A percentile compares a stretch with the other conserved stretches of the same genome.
phyloP scores from a whole-genome alignment of 2,888 invertebrate species.

The Scaptodrosophila latifasciaeformis region DNA sequence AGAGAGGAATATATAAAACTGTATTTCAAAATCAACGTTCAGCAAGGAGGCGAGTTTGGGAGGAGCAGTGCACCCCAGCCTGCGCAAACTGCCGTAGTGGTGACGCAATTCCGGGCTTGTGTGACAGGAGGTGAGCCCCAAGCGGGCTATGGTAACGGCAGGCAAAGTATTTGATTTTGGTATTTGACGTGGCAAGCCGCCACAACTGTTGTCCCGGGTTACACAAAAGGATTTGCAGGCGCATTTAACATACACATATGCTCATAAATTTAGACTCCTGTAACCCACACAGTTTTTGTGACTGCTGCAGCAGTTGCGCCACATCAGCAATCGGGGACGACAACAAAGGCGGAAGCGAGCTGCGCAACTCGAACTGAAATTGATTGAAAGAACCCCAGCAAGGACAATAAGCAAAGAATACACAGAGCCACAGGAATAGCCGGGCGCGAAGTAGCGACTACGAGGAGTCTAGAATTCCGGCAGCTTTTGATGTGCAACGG shows the following conservation, averaged over 20 bases:
- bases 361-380: constrained; percentile 47
- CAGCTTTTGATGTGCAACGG: constrained; percentile 48
- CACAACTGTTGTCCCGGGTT: constrained; percentile 54
- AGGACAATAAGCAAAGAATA: constrained; percentile 11
- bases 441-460: constrained; percentile 7
- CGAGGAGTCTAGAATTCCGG: neutral
- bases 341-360: constrained; percentile 38
- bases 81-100: too few species aligned
- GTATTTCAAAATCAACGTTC: too few species aligned
- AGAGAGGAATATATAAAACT: too few species aligned
- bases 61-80: too few species aligned
- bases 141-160: too few species aligned
- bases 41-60: too few species aligned
- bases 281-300: constrained; percentile 4
- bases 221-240: constrained; percentile 60
- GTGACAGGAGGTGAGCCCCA: too few species aligned
- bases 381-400: constrained; percentile 58
- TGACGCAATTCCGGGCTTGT: too few species aligned
- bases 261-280: neutral
- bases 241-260: constrained; percentile 21
- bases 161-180: constrained; percentile 38
- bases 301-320: neutral
- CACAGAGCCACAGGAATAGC: constrained; percentile 5
- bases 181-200: constrained; percentile 29
- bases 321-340: constrained; percentile 17